Evolutionary conservation across 1,140 invertebrate genomes (phyloP), one percentile per base, ranked within the genome.

Genomic region (Zaprionus capensis): DNA sequence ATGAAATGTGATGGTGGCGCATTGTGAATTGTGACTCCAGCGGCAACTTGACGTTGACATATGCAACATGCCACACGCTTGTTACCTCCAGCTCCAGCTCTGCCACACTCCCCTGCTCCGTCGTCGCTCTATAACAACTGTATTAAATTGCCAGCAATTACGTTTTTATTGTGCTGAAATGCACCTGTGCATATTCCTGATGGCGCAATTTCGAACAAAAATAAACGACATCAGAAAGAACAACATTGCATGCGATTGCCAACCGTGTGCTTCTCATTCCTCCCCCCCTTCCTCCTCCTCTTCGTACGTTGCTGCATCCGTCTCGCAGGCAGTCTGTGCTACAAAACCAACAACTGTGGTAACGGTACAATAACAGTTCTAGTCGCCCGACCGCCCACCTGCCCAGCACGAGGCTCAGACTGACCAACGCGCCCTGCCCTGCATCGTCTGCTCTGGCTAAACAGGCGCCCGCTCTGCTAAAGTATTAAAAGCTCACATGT

Each of bases 121-220:
- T 61, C 36, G 11, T 26, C 31, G 17, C 41, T 34, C 46, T 57
- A 78, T 76, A 84, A 88, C 75, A 88, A 79, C 78, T 80, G 86
- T 80, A 77, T 90, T 91, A 90, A 90, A 90, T 90, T 90, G 86
- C 72, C 71, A 86, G 86, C 85, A 90, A 90, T 90, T 90, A 90
- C 85, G 85, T 90, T 90, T 90, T 90, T 91, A 91, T 90, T 90
- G 86, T 90, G 85, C 85, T 91, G 91, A 90, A 88, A 85, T 91
- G 85, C 85, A 90, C 86, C 85, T 90, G 85, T 91, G 86, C 86
- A 90, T 91, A 90, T 90, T 90, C 86, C 85, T 90, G 86, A 90
- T 90, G 85, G 85, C 85, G 86, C 85, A 90, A 90, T 90, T 90
- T 90, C 86, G 82, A 91, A 90, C 85, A 85, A 91, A 91, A 90